Conservation (phyloP, 2,113 vertebrate genomes). For the Eupsittula cactorum region DNA sequence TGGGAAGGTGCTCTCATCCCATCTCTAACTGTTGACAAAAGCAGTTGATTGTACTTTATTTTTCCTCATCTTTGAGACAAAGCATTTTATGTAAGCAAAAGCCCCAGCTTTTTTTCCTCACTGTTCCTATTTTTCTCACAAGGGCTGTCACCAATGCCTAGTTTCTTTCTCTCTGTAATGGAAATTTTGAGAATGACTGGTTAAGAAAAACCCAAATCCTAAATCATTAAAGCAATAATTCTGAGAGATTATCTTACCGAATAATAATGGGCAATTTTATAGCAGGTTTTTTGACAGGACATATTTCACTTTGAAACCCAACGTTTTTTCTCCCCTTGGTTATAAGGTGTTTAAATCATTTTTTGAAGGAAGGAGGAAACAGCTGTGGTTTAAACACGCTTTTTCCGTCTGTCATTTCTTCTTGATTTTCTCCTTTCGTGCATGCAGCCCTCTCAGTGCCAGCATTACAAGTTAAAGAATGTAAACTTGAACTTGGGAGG, state of each 20-base stretch:
- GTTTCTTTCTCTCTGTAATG: conserved; percentile 17
- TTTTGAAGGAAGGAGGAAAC: conserved; percentile 75
- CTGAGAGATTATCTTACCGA: conserved; percentile 55
- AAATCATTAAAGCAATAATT: conserved; percentile 66
- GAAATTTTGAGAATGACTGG: conserved; percentile 48
- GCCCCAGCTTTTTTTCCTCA: not conserved
- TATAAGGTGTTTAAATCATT: conserved; percentile 73
- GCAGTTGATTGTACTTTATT: not conserved
- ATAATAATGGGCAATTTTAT: conserved; percentile 53
- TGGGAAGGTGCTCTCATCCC: not conserved
- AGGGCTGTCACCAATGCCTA: conserved; percentile 21
- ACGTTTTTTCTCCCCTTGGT: conserved; percentile 36
- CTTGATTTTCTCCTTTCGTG: conserved; percentile 34
- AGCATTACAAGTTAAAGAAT: conserved; percentile 36
- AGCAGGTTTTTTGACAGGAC: conserved; percentile 53
- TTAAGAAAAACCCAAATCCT: conserved; percentile 40
- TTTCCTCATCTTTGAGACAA: not conserved
- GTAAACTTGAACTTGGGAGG: conserved; percentile 22
- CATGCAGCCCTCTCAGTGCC: conserved; percentile 32
- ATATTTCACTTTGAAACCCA: conserved; percentile 67
- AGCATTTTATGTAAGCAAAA: not conserved
- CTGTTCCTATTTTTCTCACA: conserved; percentile 3
- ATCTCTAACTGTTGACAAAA: not conserved
- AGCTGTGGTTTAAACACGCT: conserved; percentile 67
- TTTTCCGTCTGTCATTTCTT: conserved; percentile 44